phyloP scores from a whole-genome alignment of 2,797 vertebrate genomes.

The Micropoecilia bifurca region DNA sequence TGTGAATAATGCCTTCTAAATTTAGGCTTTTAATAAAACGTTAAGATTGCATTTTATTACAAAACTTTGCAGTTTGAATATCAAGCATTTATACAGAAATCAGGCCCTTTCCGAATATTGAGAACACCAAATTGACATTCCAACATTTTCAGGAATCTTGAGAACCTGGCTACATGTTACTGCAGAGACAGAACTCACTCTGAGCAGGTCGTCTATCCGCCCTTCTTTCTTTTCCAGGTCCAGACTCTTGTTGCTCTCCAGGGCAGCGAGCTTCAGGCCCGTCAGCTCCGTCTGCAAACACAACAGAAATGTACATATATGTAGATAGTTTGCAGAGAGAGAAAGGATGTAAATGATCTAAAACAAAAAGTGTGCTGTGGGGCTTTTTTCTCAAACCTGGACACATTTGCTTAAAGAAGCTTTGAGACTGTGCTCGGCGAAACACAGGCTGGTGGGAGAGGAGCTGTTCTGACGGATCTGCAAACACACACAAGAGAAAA shows the following conservation, averaged over 20 bases:
- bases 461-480: conserved; percentile 97
- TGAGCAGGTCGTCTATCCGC: conserved; percentile 98
- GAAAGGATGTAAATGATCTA: not conserved
- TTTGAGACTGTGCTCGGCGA: conserved; percentile 94
- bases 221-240: conserved; percentile 99
- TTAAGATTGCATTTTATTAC: too few species aligned
- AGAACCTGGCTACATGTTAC: not conserved
- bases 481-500: conserved; percentile 31
- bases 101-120: too few species aligned
- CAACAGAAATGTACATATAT: not conserved
- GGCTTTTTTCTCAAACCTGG: conserved; percentile 83
- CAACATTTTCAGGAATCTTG: too few species aligned
- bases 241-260: conserved; percentile 99
- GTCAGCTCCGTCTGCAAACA: conserved; percentile 92
- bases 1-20: too few species aligned
- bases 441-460: conserved; percentile 94
- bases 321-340: not conserved
- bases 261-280: conserved; percentile 94
- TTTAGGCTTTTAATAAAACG: too few species aligned
- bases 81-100: too few species aligned
- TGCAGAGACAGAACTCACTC: conserved; percentile 80
- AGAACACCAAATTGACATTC: too few species aligned
- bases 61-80: too few species aligned
- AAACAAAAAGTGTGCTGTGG: not conserved
- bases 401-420: conserved; percentile 92